Conservation (phyloP, 2,113 vertebrate genomes). For the Leucoraja erinaceus region DNA sequence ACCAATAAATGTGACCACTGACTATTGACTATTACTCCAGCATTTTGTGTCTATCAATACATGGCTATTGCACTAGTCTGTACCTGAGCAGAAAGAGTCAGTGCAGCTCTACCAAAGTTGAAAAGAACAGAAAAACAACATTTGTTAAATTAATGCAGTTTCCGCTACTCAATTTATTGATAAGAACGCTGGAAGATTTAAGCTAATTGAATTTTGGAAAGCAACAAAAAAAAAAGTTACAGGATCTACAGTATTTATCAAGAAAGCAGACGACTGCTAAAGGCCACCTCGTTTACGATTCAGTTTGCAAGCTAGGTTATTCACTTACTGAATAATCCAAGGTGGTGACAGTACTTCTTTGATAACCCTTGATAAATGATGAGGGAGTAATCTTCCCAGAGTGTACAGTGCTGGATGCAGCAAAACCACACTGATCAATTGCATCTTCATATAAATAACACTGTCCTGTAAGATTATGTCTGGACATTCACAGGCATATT, state of each 20-base stretch:
- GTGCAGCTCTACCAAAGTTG: not conserved
- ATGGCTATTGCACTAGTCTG: no score
- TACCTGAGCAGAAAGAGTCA: no score
- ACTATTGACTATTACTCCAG: no score
- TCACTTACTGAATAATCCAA: not conserved
- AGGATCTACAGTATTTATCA: not conserved
- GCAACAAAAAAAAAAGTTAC: not conserved
- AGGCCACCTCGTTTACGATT: not conserved
- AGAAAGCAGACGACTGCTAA: not conserved
- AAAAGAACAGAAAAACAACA: not conserved
- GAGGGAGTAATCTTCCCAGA: not conserved
- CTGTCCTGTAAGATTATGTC: not conserved
- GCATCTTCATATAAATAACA: not conserved
- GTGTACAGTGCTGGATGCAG: not conserved
- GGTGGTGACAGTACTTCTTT: not conserved
- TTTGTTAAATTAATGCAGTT: not conserved
- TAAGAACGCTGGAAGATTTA: conserved; percentile 6
- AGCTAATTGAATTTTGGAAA: conserved; percentile 2
- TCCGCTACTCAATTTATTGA: not conserved
- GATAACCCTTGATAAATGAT: not conserved
- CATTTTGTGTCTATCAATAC: no score
- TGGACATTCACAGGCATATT: not conserved
- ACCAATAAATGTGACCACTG: no score
- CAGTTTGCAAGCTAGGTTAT: not conserved
- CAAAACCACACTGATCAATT: not conserved